Evolutionary conservation across 2,888 invertebrate species (phyloP).

Genomic region (Brachyopa scutellaris): DNA sequence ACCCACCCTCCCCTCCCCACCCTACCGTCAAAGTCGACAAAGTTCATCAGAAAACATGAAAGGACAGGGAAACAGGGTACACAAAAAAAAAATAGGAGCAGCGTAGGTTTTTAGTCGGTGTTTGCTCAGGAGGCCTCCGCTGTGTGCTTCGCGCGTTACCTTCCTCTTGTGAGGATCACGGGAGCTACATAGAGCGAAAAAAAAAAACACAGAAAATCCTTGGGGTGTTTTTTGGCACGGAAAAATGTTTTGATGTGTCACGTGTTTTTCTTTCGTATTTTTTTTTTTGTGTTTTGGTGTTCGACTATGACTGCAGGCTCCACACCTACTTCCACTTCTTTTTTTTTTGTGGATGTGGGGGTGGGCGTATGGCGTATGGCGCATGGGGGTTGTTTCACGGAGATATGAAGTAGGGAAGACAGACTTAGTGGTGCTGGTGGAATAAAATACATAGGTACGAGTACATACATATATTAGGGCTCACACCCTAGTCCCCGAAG

Average conservation of each 20-base stretch:
- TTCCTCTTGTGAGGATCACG: conserved; percentile 68
- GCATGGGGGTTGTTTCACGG: conserved; percentile 14
- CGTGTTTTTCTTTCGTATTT: conserved; percentile 70
- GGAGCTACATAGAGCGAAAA: conserved; percentile 51
- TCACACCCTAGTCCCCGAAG: conserved; percentile 64
- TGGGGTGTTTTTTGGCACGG: conserved; percentile 73
- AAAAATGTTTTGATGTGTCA: conserved; percentile 73
- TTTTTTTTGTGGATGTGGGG: conserved; percentile 31
- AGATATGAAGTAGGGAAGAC: conserved; percentile 33
- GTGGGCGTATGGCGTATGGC: neutral
- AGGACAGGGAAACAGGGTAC: conserved; percentile 44
- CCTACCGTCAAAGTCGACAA: conserved; percentile 53
- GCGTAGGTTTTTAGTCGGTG: conserved; percentile 71
- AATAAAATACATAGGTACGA: conserved; percentile 47
- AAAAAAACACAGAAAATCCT: conserved; percentile 62
- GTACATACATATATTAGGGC: conserved; percentile 29
- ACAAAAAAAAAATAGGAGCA: conserved; percentile 64
- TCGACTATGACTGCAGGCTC: conserved; percentile 72
- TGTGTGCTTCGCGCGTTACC: conserved; percentile 69
- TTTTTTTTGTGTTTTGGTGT: conserved; percentile 69
- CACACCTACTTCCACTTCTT: conserved; percentile 69
- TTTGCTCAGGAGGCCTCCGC: conserved; percentile 69
- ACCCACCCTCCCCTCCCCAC: neutral
- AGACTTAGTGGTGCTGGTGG: conserved; percentile 52
- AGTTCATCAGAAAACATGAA: conserved; percentile 71